A percentile compares a stretch with the other conserved stretches of the same genome.
These are phyloP conservation scores for Diaperis boleti DNA, from an alignment of 2,888 invertebrate genomes.

Conservation along the genomic window DNA sequence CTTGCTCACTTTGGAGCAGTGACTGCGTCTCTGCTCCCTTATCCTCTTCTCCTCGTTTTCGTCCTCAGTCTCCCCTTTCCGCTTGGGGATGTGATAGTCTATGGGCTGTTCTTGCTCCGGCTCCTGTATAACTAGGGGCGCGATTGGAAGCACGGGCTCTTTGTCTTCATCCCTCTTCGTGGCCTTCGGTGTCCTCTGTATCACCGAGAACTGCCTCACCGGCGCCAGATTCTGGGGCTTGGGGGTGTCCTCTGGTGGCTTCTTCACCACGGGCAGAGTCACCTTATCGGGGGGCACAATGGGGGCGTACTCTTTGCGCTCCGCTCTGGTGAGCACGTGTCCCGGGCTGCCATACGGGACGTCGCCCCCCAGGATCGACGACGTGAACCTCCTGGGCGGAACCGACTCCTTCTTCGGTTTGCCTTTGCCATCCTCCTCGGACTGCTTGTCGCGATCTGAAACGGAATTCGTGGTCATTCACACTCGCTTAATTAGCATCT, in stretches of 20 bases:
- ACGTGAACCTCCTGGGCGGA: slow-evolving; percentile 78
- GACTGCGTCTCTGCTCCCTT: slow-evolving; percentile 74
- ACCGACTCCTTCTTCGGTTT: slow-evolving; percentile 57
- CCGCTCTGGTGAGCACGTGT: slow-evolving; percentile 84
- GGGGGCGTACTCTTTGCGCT: slow-evolving; percentile 83
- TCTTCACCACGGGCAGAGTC: slow-evolving; percentile 70
- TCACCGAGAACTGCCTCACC: slow-evolving; percentile 63
- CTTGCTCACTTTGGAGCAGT: slow-evolving; percentile 76
- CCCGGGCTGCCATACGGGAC: slow-evolving; percentile 85
- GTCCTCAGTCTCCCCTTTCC: slow-evolving; percentile 76
- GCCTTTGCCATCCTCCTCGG: slow-evolving; percentile 51
- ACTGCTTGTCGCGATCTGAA: slow-evolving; percentile 63
- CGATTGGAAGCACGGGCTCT: slow-evolving; percentile 55
- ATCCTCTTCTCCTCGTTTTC: slow-evolving; percentile 78
- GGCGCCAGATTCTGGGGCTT: slow-evolving; percentile 60
- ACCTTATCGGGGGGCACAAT: slow-evolving; percentile 72
- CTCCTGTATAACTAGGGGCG: slow-evolving; percentile 49
- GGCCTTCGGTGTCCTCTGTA: slow-evolving; percentile 71
- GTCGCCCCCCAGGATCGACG: slow-evolving; percentile 85
- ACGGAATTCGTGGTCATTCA: slow-evolving; percentile 40
- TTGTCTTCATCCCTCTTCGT: slow-evolving; percentile 60
- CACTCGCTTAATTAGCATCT: slow-evolving; percentile 25
- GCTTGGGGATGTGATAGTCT: slow-evolving; percentile 88
- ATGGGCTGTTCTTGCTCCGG: slow-evolving; percentile 80
- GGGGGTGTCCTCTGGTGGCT: slow-evolving; percentile 70